Conservation (phyloP, 2,888 invertebrate genomes). For the Drosophila hawaiiensis region DNA sequence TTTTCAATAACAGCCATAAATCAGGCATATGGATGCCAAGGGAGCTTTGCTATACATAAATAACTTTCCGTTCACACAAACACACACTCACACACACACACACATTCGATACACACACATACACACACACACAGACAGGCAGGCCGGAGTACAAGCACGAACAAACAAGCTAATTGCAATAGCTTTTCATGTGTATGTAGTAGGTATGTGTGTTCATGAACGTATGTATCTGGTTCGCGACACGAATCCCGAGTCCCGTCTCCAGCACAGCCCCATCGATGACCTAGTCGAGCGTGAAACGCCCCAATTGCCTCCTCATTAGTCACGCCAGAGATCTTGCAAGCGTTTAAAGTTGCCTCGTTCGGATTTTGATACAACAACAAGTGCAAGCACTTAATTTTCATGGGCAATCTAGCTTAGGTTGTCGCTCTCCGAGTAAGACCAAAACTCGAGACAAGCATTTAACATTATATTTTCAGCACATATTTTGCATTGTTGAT, state of each 20-base stretch:
- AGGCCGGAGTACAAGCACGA: constrained; percentile 13
- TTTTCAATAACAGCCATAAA: constrained; percentile 85
- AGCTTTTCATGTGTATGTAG: constrained; percentile 8
- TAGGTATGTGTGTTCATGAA: background rate
- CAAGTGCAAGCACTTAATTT: constrained; percentile 14
- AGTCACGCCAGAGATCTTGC: constrained; percentile 62
- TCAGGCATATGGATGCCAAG: constrained; percentile 82
- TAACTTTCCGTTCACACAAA: constrained; percentile 63
- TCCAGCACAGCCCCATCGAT: constrained; percentile 50
- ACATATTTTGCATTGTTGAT: background rate
- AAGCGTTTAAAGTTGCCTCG: constrained; percentile 44
- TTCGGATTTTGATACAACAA: constrained; percentile 4
- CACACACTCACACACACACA: constrained; percentile 16
- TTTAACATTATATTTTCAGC: background rate
- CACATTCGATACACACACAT: constrained; percentile 11
- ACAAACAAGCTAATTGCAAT: constrained; percentile 28
- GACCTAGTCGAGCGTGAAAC: constrained; percentile 63
- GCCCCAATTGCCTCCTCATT: constrained; percentile 70
- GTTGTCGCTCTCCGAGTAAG: background rate
- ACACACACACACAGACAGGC: constrained; percentile 1
- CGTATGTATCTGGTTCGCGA: background rate
- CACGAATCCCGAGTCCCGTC: background rate
- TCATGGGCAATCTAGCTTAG: background rate
- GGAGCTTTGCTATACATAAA: constrained; percentile 80
- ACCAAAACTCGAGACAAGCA: background rate